Base-by-base conservation (phyloP, 2,888 invertebrate genomes). In the Lydus trimaculatus region DNA sequence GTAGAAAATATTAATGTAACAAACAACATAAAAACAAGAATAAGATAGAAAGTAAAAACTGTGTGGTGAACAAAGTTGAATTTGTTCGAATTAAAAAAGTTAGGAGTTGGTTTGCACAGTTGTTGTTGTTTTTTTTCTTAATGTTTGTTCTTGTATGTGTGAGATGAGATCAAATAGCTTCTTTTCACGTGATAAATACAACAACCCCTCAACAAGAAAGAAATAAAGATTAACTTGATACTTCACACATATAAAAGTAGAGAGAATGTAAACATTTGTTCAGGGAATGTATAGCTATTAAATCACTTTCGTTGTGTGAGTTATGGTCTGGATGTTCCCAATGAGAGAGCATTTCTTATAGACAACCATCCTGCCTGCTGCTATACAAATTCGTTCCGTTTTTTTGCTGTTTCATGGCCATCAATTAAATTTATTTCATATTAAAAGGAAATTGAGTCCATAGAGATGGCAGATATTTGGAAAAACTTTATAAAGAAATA, bases 191-290 rank as follows among this genome's bases (percentile, higher is more conserved):
- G 62, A 66, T 31, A 43, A 61, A 61, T 43, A 61, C 28, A 25
- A 60, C 58, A 20, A 9, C 31, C 31, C 15, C 59, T 48, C 36
- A 36, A 60, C 61, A 65, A 70, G 67, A 69, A 66, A 58, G 70
- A 66, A 74, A 72, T 73, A 68, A 66, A 73, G 72, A 73, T 75
- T 75, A 75, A 73, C 68, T 67, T 67, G 69, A 71, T 72, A 71
- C 67, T 63, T 70, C 64, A 63, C 66, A 70, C 66, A 70, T 71
- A 70, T 71, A 70, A 64, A 75, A 72, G 73, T 73, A 73, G 72
- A 71, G 72, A 73, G 15, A 75, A 72, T 73, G 72, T 68, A 74
- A 76, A 74, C 73, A 76, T 76, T 76, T 73, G 74, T 76, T 76
- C 69, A 63, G 70, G 64, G 70, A 74, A 73, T 72, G 75, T 74